These are phyloP conservation scores for Neolamprologus kungweensis DNA, from an alignment of 2,113 vertebrate genomes.

Conservation along the genomic window DNA sequence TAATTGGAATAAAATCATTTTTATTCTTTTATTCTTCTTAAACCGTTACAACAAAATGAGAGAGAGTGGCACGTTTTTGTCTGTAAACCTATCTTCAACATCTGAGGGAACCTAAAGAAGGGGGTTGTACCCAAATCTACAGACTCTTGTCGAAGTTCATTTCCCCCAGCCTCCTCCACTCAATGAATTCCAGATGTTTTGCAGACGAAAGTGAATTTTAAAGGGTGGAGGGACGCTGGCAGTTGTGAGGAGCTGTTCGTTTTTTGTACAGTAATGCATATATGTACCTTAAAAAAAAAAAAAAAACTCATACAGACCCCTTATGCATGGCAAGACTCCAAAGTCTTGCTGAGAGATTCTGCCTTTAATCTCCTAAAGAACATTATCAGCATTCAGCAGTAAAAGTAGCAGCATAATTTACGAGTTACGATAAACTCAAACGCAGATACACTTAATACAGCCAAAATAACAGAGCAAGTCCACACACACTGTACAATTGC, in stretches of 20 bases:
- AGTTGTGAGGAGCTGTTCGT: background rate
- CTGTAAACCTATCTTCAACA: constrained; percentile 69
- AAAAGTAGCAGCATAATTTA: background rate
- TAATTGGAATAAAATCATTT: background rate
- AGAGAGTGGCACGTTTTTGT: constrained; percentile 68
- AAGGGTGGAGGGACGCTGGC: constrained; percentile 33
- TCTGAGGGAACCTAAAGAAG: constrained; percentile 66
- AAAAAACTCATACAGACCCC: background rate
- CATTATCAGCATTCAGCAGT: background rate
- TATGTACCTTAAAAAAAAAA: background rate
- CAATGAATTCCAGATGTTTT: constrained; percentile 87
- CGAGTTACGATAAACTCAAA: background rate
- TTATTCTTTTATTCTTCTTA: background rate
- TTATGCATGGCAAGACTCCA: constrained; percentile 10
- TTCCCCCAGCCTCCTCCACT: constrained; percentile 44
- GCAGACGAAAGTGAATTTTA: constrained; percentile 62
- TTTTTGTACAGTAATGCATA: constrained; percentile 22
- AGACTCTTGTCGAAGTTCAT: constrained; percentile 67
- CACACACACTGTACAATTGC: background rate
- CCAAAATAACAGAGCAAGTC: background rate
- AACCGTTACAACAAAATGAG: constrained; percentile 1
- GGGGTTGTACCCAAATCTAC: constrained; percentile 54
- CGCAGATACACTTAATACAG: background rate
- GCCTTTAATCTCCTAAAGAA: background rate
- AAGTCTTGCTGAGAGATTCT: background rate